Conservation (phyloP, 2,888 invertebrate species). For the Catonia carolina region DNA sequence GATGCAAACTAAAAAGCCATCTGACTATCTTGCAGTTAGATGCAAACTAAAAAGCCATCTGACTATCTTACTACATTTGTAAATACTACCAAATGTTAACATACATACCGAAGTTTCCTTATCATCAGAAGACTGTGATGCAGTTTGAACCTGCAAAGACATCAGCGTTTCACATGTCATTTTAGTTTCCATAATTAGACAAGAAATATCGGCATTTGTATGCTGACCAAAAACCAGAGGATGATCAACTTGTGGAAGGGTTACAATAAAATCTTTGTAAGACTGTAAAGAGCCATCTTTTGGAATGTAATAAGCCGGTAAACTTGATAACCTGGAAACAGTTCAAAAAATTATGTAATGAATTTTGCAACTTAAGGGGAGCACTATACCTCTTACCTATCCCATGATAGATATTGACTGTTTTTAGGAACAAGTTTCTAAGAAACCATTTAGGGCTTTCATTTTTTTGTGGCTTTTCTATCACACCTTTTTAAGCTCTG, state of each 20-base stretch:
- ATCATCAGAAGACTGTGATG: conserved; percentile 51
- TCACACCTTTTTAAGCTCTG: too few relatives aligned
- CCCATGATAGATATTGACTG: too few relatives aligned
- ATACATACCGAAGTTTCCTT: conserved; percentile 49
- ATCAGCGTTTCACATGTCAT: conserved; percentile 70
- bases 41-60: too few relatives aligned
- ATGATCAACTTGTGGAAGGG: conserved; percentile 69
- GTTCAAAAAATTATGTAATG: neutral
- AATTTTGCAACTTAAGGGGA: neutral
- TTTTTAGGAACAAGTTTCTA: too few relatives aligned
- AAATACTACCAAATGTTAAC: too few relatives aligned
- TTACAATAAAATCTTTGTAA: conserved; percentile 71
- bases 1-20: too few relatives aligned
- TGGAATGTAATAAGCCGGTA: conserved; percentile 75
- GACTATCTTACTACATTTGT: too few relatives aligned
- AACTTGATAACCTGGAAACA: conserved; percentile 56
- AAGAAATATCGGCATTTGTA: conserved; percentile 82
- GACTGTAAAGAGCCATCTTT: conserved; percentile 72
- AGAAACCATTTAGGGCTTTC: too few relatives aligned
- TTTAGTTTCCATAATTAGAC: conserved; percentile 71
- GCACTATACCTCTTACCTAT: too few relatives aligned
- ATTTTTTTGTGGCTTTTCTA: too few relatives aligned
- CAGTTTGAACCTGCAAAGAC: conserved; percentile 64
- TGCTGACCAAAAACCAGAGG: conserved; percentile 89
- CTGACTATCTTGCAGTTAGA: too few relatives aligned